Evolutionary conservation across 2,888 invertebrate species (phyloP), one percentile per base, ranked within the genome.

Genomic region (Ryuthela nishihirai): DNA sequence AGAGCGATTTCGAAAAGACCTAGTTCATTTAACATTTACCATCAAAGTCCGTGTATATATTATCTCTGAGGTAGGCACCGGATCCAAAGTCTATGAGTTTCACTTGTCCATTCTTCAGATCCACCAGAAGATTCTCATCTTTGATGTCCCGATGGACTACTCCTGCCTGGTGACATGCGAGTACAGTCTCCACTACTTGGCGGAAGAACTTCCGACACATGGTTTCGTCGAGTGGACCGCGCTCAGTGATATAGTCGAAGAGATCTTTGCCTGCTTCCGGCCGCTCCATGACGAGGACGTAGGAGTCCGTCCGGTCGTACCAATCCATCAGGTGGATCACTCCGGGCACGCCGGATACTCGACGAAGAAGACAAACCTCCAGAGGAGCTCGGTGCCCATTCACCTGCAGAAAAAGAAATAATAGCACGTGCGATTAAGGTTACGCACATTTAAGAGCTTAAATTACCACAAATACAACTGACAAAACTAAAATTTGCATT

Each of bases 41-140:
- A 73, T 82, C 81, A 74, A 82, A 82, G 63, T 81, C 80, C 39
- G 78, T 77, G 73, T 81, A 82, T 59, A 76, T 71, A 35, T 73
- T 72, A 40, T 79, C 78, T 67, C 77, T 76, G 50, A 79, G 71
- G 67, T 77, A 75, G 26, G 81, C 79, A 38, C 81, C 82, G 24
- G 80, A 80, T 34, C 82, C 82, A 69, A 82, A 82, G 72, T 82
- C 82, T 67, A 82, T 81, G 52, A 82, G 70, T 67, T 78, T 79
- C 39, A 81, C 69, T 63, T 73, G 72, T 38, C 76, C 76, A 29
- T 76, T 76, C 68, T 76, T 76, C 52, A 78, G 70, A 67, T 81
- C 80, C 36, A 82, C 78, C 35, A 82, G 72, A 56, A 82, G 75
- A 69, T 82, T 82, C 70, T 82, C 82, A 69, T 82, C 81, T 78